A percentile compares a stretch with the other conserved stretches of the same genome.
phyloP scores from a whole-genome alignment of 2,888 invertebrate genomes.

The Aelia acuminata region DNA sequence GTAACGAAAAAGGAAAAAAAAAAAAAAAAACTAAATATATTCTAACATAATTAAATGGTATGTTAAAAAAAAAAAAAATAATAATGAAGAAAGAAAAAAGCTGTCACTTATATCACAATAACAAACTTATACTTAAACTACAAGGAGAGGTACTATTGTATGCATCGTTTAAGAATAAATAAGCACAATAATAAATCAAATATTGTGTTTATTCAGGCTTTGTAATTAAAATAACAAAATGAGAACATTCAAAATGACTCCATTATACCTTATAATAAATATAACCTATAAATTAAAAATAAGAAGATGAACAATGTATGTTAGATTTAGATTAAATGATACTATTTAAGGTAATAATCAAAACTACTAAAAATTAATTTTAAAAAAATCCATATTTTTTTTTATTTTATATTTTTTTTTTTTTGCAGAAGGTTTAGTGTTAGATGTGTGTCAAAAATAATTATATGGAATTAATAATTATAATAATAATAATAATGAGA shows the following conservation, averaged over 20 bases:
- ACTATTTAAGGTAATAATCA: conserved; percentile 8
- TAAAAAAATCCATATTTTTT: conserved; percentile 9
- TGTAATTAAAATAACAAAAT: conserved; percentile 52
- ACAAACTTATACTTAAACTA: conserved; percentile 47
- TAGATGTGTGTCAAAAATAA: conserved; percentile 49
- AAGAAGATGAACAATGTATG: conserved; percentile 36
- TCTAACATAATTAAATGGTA: conserved; percentile 54
- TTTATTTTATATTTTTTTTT: no score
- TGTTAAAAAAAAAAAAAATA: not conserved
- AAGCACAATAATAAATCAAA: conserved; percentile 51
- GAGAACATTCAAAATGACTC: conserved; percentile 44
- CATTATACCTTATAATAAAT: conserved; percentile 33
- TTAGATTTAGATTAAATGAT: conserved; percentile 34
- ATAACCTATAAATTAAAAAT: conserved; percentile 49
- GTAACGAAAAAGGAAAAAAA: not conserved
- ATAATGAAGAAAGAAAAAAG: not conserved
- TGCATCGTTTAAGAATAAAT: conserved; percentile 34
- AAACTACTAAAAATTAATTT: conserved; percentile 15
- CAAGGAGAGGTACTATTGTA: conserved; percentile 42
- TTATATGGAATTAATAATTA: conserved; percentile 22
- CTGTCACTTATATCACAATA: conserved; percentile 54
- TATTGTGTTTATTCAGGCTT: conserved; percentile 54
- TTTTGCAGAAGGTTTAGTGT: conserved; percentile 53
- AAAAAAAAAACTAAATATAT: not conserved
- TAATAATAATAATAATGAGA: not conserved